Base-by-base conservation (phyloP, 2,113 vertebrate genomes). In the Dipodomys stephensi region DNA sequence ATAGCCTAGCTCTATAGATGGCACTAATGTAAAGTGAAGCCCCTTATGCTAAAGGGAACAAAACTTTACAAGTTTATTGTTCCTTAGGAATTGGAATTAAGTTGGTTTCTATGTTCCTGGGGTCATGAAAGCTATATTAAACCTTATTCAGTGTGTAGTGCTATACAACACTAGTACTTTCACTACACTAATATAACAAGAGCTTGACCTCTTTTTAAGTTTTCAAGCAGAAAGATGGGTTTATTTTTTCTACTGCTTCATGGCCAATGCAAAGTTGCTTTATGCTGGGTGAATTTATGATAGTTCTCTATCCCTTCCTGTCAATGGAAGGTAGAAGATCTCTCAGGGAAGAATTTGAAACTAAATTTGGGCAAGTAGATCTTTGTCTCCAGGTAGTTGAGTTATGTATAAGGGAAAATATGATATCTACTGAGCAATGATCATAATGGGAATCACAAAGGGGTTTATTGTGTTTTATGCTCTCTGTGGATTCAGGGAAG, bases 361-460 rank as follows among this genome's bases (percentile, higher is more conserved):
- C 57, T 91, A 72, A 68, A 0, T 87, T 83, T 89, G 62, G 44
- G 46, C 25, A 19, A 25, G 23, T 30, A 82, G 57, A 4, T 68
- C 22, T 91, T 92, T 73, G 22, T 81, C 92, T 90, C 88, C 46
- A 86, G n/a, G 39, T 81, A 67, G 39, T 68, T 69, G 28, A 23
- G 22, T 79, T 90, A 85, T 57, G 8, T 84, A 7, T 22, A 76
- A 84, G 23, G 28, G 2, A 81, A 94, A 82, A n/a, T 73, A 76
- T 88, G 88, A 44, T 30, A 11, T 80, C 25, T 67, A 46, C 35
- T 39, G 46, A 88, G 27, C 22, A 72, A 19, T 22, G 5, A 2
- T 77, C 30, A 77, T 73, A 80, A 71, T 53, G 44, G 11, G 13
- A 53, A 7, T 46, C 60, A 76, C 46, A 25, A 6, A 27, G 39